Percentiles rank a stretch among this genome's conserved stretches.
These are phyloP conservation scores for Synergus laeviventris DNA, from an alignment of 2,888 invertebrate species.

Conservation along the genomic window DNA sequence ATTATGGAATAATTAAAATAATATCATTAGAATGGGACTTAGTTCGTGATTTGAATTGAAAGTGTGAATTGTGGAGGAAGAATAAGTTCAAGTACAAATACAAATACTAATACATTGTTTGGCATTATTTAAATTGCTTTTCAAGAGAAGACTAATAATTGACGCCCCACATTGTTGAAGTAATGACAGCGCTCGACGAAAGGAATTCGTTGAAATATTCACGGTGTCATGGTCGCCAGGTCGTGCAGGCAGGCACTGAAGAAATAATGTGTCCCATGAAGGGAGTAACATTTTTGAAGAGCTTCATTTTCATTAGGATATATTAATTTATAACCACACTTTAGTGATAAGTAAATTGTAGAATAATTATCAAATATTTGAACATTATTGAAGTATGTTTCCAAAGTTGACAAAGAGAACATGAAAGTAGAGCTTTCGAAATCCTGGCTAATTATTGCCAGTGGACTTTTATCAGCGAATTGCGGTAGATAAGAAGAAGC, in stretches of 20 bases:
- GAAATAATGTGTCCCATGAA: constrained; percentile 18
- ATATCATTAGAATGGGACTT: background rate
- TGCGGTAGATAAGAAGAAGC: constrained; percentile 25
- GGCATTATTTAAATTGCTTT: constrained; percentile 19
- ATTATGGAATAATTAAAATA: background rate
- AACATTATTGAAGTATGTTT: constrained; percentile 3
- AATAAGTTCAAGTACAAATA: constrained; percentile 14
- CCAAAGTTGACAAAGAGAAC: background rate
- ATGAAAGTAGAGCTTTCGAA: constrained; percentile 6
- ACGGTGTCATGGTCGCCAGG: constrained; percentile 34
- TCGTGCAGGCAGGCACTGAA: constrained; percentile 3
- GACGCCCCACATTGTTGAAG: constrained; percentile 39
- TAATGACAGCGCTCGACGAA: constrained; percentile 30
- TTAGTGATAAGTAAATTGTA: background rate
- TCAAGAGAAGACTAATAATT: constrained; percentile 27
- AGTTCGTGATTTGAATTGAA: background rate
- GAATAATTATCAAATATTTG: background rate
- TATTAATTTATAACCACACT: background rate
- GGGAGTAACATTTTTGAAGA: background rate
- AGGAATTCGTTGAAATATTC: constrained; percentile 37
- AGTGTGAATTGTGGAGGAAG: background rate
- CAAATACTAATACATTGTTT: background rate
- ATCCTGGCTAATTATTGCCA: background rate
- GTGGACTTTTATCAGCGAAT: constrained; percentile 23
- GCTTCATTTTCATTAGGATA: constrained; percentile 2